Percentiles rank a stretch among this genome's conserved stretches.
These are phyloP conservation scores for Sphaerophoria rueppellii DNA, from an alignment of 2,888 invertebrate genomes.

Conservation along the genomic window DNA sequence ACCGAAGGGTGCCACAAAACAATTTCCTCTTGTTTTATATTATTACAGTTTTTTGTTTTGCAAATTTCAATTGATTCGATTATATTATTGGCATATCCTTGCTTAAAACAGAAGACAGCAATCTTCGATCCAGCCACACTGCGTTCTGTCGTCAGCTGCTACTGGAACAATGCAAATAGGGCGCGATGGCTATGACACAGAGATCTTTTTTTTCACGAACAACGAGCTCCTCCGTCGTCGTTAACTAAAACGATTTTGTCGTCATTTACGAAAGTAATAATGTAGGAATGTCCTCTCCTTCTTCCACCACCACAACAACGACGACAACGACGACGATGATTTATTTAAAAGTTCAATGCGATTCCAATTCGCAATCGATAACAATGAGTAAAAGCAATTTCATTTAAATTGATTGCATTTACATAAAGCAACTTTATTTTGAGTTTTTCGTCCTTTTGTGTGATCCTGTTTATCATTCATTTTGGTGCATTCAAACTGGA, in stretches of 20 bases:
- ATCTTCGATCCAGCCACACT: neutral
- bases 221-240: neutral
- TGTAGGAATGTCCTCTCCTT: neutral
- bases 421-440: slow-evolving; percentile 73
- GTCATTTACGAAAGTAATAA: slow-evolving; percentile 10
- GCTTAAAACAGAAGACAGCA: slow-evolving; percentile 1
- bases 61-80: slow-evolving; percentile 68
- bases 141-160: neutral
- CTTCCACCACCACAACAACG: neutral
- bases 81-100: slow-evolving; percentile 44
- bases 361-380: slow-evolving; percentile 72
- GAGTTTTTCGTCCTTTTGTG: slow-evolving; percentile 64
- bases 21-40: slow-evolving; percentile 30
- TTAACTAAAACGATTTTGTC: slow-evolving; percentile 9
- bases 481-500: slow-evolving; percentile 11
- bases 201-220: neutral
- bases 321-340: slow-evolving; percentile 37
- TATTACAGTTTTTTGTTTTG: slow-evolving; percentile 38
- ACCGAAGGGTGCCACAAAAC: neutral
- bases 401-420: slow-evolving; percentile 73
- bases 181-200: slow-evolving; percentile 31
- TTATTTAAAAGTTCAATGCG: slow-evolving; percentile 72
- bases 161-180: slow-evolving; percentile 37
- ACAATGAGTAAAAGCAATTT: slow-evolving; percentile 73
- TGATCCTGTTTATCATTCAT: slow-evolving; percentile 65